Base-by-base conservation (phyloP, 92 coral and sea anemone genomes). In the Epizoanthus scotinus region DNA sequence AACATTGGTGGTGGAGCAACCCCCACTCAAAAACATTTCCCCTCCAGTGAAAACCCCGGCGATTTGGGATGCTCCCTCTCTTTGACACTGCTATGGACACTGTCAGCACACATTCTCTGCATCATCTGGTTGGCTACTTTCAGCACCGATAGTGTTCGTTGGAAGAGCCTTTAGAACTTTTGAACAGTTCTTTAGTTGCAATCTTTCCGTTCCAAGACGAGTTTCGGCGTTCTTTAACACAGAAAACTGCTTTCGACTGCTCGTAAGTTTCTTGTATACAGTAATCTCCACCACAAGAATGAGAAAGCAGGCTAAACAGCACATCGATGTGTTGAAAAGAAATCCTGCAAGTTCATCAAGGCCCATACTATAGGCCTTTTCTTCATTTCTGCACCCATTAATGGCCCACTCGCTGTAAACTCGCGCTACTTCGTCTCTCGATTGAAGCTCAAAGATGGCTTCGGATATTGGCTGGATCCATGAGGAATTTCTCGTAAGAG, bases 281-380 rank as follows among this genome's bases (percentile, higher is more conserved):
- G 86, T 26, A 68, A 91, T 72, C 56, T 91, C 94, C 7, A 77
- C 59, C 21, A 79, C 31, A 52, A 91, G 69, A 17, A 91, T 89
- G 17, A 89, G 10, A 68, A 88, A 91, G 47, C 94, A 91, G 0
- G 90, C 94, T 19, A 83, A 22, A 55, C 86, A 55, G 54, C 87
- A 87, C 77, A 88, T 78, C 8, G 87, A 83, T 1, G 92, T 88
- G 82, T 91, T 91, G 83, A 91, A 91, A 36, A 91, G 56, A 74
- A 91, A 91, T 18, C 94, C 94, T 21, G 88, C 94, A 53, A 91
- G 88, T 73, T 91, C 90, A 22, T 80, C 90, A 1, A 91, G 82
- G 5, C 94, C 92, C 91, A 91, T 87, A 0, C 69, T 64, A 14
- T 77, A 82, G 2, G 94, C 90, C 27, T 88, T 89, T 44, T 84